Percentiles rank a stretch among this genome's conserved stretches.
Evolutionary conservation across 2,113 vertebrate genomes (phyloP).

Genomic region (Oxyura jamaicensis): DNA sequence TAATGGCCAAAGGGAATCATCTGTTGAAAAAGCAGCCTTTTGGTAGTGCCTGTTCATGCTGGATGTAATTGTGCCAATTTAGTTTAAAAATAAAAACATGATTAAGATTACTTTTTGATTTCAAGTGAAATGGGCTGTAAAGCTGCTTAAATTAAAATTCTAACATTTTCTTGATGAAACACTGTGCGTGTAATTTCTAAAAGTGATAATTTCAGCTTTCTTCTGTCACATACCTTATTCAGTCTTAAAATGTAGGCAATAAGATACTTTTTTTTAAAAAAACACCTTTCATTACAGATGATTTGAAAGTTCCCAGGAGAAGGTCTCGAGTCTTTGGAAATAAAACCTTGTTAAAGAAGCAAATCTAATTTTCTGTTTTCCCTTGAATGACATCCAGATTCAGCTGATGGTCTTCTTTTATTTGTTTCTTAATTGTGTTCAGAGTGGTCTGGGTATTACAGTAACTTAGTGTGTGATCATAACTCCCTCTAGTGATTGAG

Average conservation of each 20-base stretch:
- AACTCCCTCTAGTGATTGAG: conserved; percentile 67
- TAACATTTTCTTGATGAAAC: conserved; percentile 4
- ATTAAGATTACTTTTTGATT: conserved; percentile 69
- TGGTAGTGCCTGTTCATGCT: conserved; percentile 46
- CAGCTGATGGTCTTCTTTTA: conserved; percentile 9
- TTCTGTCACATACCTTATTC: conserved; percentile 41
- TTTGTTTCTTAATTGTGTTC: background rate
- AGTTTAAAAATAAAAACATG: conserved; percentile 67
- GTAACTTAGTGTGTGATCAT: conserved; percentile 13
- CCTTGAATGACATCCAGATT: background rate
- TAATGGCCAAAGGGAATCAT: conserved; percentile 26
- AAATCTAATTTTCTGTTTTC: conserved; percentile 49
- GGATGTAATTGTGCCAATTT: conserved; percentile 58
- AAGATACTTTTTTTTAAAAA: background rate
- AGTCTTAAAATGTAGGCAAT: background rate
- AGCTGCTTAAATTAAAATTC: conserved; percentile 62
- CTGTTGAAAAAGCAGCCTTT: conserved; percentile 40
- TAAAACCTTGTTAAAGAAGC: conserved; percentile 20
- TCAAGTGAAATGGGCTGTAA: conserved; percentile 58
- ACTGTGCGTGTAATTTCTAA: conserved; percentile 30
- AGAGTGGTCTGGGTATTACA: background rate
- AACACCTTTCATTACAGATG: conserved; percentile 26
- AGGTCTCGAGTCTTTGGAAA: background rate
- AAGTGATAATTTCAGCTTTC: conserved; percentile 16
- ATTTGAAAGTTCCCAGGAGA: conserved; percentile 27